phyloP scores from a whole-genome alignment of 2,113 vertebrate species.

The Mustelus asterias region DNA sequence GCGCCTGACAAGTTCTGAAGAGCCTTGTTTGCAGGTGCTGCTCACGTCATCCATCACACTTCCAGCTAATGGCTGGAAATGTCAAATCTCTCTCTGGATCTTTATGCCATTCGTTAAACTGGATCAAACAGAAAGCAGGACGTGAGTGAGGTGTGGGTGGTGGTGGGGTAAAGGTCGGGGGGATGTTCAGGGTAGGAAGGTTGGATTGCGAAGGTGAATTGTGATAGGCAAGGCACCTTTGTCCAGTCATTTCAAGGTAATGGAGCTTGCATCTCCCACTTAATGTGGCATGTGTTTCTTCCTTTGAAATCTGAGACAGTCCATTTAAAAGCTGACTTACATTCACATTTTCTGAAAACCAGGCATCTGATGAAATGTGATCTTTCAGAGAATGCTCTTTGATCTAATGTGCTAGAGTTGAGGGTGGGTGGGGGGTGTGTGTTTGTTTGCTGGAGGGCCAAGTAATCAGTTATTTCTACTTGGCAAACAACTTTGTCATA shows the following conservation, averaged over 20 bases:
- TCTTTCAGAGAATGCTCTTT: background rate
- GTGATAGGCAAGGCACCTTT: background rate
- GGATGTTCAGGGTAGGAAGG: background rate
- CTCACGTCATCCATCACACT: slow-evolving; percentile 57
- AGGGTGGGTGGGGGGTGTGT: background rate
- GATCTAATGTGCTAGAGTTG: background rate
- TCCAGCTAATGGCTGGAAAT: slow-evolving; percentile 55
- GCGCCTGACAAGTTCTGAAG: slow-evolving; percentile 57
- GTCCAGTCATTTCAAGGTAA: background rate
- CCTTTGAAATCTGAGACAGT: slow-evolving; percentile 4
- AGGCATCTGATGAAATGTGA: background rate
- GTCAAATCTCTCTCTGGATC: slow-evolving; percentile 33
- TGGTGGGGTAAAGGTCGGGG: too few species aligned
- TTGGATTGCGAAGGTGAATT: background rate
- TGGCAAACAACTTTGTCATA: background rate
- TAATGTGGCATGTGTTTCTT: background rate
- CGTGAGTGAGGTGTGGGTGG: background rate
- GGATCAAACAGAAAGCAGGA: slow-evolving; percentile 14
- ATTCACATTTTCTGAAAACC: background rate
- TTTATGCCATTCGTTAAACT: slow-evolving; percentile 24
- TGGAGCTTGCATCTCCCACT: background rate
- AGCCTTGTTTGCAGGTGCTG: slow-evolving; percentile 48
- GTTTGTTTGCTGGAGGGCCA: background rate
- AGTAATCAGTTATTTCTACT: background rate
- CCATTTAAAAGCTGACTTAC: background rate